A percentile compares a stretch with the other conserved stretches of the same genome.
Evolutionary conservation across 1,140 invertebrate genomes (phyloP).

Genomic region (Pentalonia nigronervosa): DNA sequence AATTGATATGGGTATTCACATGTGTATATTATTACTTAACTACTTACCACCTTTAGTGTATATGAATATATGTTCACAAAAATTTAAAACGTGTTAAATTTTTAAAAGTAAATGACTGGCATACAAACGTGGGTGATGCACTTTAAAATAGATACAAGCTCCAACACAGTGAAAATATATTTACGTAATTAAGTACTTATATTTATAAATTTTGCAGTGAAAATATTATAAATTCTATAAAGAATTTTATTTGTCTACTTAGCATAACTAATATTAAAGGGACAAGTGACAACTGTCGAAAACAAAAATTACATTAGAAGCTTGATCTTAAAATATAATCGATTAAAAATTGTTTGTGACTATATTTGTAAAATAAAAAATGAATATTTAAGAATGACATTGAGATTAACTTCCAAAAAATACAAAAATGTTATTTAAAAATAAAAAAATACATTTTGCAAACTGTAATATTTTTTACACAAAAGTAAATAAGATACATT

Average conservation of each 20-base stretch:
- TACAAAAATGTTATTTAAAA: not conserved
- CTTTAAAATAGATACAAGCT: too few relatives aligned
- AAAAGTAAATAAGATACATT: not conserved
- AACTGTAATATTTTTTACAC: not conserved
- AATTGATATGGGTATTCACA: too few relatives aligned
- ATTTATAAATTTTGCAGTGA: not conserved
- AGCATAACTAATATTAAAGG: not conserved
- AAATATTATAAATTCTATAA: not conserved
- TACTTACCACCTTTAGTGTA: too few relatives aligned
- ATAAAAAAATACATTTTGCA: too few relatives aligned
- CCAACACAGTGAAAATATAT: too few relatives aligned
- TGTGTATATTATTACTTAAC: too few relatives aligned
- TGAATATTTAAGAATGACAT: not conserved
- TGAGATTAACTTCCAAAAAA: not conserved
- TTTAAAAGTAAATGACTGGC: too few relatives aligned
- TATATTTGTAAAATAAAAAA: not conserved
- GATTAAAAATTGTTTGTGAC: not conserved
- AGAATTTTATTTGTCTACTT: not conserved
- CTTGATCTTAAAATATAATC: not conserved
- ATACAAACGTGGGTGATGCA: too few relatives aligned
- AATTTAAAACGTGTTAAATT: too few relatives aligned
- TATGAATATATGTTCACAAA: too few relatives aligned
- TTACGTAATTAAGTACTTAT: not conserved
- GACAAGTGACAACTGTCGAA: not conserved
- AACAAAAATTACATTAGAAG: not conserved